A percentile compares a stretch with the other conserved stretches of the same genome.
These are phyloP conservation scores for Acanthurus leucopareius DNA, from an alignment of 2,797 vertebrate species.

Conservation along the genomic window DNA sequence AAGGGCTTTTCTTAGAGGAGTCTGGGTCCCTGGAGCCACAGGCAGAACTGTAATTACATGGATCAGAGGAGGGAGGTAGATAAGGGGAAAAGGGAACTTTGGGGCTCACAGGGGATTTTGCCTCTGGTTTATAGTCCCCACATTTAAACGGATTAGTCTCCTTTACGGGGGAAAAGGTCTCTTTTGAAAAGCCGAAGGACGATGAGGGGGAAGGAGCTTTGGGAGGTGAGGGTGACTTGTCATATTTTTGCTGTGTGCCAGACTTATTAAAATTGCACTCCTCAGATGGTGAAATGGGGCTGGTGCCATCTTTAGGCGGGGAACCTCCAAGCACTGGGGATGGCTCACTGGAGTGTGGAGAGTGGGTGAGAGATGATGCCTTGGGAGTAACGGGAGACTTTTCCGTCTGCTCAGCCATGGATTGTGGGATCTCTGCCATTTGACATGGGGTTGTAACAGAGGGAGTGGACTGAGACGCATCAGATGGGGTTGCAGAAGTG, in stretches of 20 bases:
- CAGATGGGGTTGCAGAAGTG: constrained; percentile 92
- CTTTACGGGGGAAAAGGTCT: constrained; percentile 55
- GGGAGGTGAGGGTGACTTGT: constrained; percentile 74
- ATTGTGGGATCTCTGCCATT: constrained; percentile 80
- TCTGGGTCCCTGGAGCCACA: constrained; percentile 81
- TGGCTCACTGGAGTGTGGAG: constrained; percentile 77
- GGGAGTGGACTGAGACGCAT: constrained; percentile 94
- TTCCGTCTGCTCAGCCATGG: constrained; percentile 65
- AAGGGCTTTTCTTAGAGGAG: constrained; percentile 73
- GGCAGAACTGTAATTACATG: constrained; percentile 63
- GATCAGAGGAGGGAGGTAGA: constrained; percentile 73
- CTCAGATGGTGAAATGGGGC: constrained; percentile 53
- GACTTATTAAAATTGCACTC: constrained; percentile 54
- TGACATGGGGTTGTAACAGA: constrained; percentile 94
- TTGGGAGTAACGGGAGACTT: constrained; percentile 78
- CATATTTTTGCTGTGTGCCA: constrained; percentile 58
- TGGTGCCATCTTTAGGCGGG: constrained; percentile 59
- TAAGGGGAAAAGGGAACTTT: constrained; percentile 73
- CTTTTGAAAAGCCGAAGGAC: constrained; percentile 75
- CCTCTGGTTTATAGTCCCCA: constrained; percentile 86
- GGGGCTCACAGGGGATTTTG: constrained; percentile 81
- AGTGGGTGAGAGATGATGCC: constrained; percentile 77
- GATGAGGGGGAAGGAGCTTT: constrained; percentile 81
- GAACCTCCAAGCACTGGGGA: constrained; percentile 68
- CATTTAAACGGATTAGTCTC: constrained; percentile 81